phyloP scores from a whole-genome alignment of 2,888 invertebrate genomes.

The Eupithecia inturbata region DNA sequence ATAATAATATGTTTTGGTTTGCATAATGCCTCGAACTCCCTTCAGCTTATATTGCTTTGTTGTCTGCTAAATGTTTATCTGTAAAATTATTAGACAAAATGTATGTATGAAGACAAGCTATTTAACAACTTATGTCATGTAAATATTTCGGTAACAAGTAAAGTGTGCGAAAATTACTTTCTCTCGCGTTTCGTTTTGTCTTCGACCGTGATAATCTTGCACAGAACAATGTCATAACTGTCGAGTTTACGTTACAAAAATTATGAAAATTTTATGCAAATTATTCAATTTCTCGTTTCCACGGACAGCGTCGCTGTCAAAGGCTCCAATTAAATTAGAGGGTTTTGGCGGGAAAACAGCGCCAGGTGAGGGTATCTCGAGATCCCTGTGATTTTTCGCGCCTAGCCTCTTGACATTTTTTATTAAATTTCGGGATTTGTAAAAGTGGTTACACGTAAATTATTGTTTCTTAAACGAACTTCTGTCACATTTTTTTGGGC shows the following conservation, averaged over 20 bases:
- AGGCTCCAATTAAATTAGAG: conserved; percentile 36
- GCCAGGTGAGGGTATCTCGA: conserved; percentile 31
- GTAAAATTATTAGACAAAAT: not conserved
- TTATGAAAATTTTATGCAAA: conserved; percentile 30
- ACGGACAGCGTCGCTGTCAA: conserved; percentile 20
- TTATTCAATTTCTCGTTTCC: conserved; percentile 34
- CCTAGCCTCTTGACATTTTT: conserved; percentile 10
- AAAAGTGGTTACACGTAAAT: conserved; percentile 16
- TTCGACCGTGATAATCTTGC: not conserved
- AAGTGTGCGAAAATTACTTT: not conserved
- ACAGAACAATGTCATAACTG: conserved; percentile 21
- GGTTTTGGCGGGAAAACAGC: conserved; percentile 30
- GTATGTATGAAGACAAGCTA: not conserved
- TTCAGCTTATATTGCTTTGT: not conserved
- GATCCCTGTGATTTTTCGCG: conserved; percentile 29
- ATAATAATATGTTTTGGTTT: not conserved
- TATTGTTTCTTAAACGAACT: conserved; percentile 4
- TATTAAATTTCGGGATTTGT: not conserved
- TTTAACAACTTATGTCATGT: not conserved
- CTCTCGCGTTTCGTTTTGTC: not conserved
- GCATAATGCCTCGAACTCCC: not conserved
- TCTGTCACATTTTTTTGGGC: not conserved
- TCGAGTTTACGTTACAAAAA: conserved; percentile 24
- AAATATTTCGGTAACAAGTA: not conserved
- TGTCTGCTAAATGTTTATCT: not conserved